Evolutionary conservation across 2,113 vertebrate genomes (phyloP).

Genomic region (Indri indri): DNA sequence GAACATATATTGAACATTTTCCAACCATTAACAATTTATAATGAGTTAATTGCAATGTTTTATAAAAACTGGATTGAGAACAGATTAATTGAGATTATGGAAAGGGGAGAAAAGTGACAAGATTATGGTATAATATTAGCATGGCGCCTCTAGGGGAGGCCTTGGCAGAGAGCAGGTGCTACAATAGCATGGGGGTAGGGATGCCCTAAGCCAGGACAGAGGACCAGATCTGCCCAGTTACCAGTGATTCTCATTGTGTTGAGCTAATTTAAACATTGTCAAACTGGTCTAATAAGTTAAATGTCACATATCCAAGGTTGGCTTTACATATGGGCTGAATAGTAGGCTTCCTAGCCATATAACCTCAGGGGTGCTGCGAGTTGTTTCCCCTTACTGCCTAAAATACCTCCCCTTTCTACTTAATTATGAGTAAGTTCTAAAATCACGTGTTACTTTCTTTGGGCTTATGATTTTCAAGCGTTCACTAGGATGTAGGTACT

Average conservation of each 20-base stretch:
- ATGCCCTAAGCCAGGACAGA: fast-evolving
- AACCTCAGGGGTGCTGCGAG: background rate
- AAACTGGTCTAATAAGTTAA: background rate
- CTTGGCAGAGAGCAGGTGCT: background rate
- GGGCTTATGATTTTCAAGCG: background rate
- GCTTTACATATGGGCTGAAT: background rate
- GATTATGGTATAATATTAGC: too few relatives aligned
- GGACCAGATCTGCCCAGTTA: fast-evolving
- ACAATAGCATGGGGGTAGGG: fast-evolving
- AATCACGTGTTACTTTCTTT: background rate
- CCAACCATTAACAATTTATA: background rate
- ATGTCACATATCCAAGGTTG: background rate
- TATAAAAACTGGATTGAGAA: background rate
- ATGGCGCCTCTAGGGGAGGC: fast-evolving
- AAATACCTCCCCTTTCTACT: background rate
- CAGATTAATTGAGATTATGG: background rate
- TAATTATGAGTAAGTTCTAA: background rate
- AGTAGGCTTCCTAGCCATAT: background rate
- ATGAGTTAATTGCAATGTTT: background rate
- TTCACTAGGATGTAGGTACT: background rate
- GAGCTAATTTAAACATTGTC: background rate
- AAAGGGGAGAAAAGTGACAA: background rate
- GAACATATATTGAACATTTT: background rate
- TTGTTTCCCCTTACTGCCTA: background rate
- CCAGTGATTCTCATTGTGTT: background rate